Evolutionary conservation across 2,797 vertebrate species (phyloP).

Genomic region (Gambusia yucatana): DNA sequence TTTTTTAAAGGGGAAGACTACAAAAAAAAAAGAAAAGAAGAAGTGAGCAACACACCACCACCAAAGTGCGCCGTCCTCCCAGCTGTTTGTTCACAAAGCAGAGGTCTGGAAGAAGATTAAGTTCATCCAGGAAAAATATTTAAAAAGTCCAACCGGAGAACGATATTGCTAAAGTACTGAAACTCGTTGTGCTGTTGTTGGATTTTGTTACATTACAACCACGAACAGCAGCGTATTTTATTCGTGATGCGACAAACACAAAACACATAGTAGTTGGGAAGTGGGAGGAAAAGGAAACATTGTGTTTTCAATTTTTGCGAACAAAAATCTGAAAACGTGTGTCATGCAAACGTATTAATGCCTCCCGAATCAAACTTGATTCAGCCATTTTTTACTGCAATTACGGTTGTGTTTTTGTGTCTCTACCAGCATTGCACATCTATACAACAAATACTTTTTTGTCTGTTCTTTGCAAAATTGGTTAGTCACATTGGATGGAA

Average conservation of each 20-base stretch:
- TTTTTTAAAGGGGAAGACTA: conserved; percentile 82
- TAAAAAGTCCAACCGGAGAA: neutral
- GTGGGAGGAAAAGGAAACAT: neutral
- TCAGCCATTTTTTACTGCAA: neutral
- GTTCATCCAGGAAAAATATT: neutral
- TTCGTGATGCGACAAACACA: neutral
- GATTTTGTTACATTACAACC: neutral
- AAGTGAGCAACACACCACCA: conserved; percentile 34
- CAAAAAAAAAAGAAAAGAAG: conserved; percentile 12
- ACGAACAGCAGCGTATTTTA: neutral
- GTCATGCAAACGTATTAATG: neutral
- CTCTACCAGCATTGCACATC: neutral
- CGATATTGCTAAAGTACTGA: neutral
- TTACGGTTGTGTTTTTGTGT: neutral
- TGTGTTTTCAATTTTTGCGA: neutral
- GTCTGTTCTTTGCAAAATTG: neutral
- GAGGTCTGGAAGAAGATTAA: neutral
- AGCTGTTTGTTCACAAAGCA: neutral
- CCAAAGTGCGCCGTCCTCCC: neutral
- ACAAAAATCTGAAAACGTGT: neutral
- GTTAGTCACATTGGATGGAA: neutral
- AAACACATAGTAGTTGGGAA: neutral
- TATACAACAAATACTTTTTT: neutral
- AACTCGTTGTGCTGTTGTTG: neutral
- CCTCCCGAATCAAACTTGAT: neutral